These are phyloP conservation scores for Gouania willdenowi DNA, from an alignment of 2,797 vertebrate genomes.

Conservation along the genomic window DNA sequence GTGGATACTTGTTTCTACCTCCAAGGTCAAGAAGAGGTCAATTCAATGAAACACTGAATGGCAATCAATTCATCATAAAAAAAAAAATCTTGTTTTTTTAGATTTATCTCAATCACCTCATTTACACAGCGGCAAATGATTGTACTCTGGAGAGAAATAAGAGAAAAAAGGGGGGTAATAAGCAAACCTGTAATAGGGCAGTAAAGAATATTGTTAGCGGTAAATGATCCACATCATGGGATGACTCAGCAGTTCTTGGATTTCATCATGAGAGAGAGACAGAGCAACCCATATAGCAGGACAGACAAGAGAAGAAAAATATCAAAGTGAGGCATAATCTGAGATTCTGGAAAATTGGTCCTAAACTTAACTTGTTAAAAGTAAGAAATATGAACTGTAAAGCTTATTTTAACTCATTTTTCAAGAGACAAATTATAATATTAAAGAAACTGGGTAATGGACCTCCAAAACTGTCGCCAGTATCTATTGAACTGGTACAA, in stretches of 20 bases:
- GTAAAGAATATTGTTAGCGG: constrained; percentile 55
- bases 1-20: no score
- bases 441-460: no score
- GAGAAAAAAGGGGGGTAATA: constrained; percentile 22
- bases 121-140: constrained; percentile 14
- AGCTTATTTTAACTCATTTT: no score
- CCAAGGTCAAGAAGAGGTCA: no score
- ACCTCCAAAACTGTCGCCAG: no score
- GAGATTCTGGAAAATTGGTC: constrained; percentile 1
- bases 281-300: constrained; percentile 34
- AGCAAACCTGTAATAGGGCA: constrained; percentile 52
- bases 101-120: constrained; percentile 24
- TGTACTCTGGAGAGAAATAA: constrained; percentile 7
- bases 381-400: no score
- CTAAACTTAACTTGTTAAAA: no score
- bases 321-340: constrained; percentile 2
- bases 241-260: constrained; percentile 47
- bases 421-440: no score
- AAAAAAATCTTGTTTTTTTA: constrained; percentile 11
- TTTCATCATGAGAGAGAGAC: constrained; percentile 42
- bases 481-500: no score
- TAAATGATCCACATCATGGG: constrained; percentile 49
- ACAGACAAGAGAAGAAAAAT: constrained; percentile 42
- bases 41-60: no score
- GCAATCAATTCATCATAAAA: no score